Evolutionary conservation across 2,113 vertebrate species (phyloP).

Genomic region (cattle (Bos taurus)): DNA sequence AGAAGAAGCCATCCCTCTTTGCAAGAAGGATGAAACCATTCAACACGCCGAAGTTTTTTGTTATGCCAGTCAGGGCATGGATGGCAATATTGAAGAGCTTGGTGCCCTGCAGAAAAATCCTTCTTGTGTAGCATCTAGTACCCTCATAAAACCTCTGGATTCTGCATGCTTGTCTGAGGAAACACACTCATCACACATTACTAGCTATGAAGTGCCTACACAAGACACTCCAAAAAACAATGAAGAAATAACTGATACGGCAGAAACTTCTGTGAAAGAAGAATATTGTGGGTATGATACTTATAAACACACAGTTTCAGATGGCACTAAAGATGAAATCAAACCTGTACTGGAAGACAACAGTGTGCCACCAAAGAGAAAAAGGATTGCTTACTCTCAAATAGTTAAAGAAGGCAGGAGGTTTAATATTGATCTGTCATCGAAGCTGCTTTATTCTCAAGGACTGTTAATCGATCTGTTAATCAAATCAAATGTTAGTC

Average conservation of each 20-base stretch:
- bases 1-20: constrained; percentile 43
- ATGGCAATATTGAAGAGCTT: constrained; percentile 77
- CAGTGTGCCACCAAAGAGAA: constrained; percentile 71
- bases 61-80: constrained; percentile 81
- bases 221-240: not conserved
- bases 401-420: constrained; percentile 90
- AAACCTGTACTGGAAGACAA: not conserved
- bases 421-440: constrained; percentile 96
- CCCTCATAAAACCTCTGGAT: not conserved
- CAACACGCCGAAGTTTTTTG: constrained; percentile 86
- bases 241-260: not conserved
- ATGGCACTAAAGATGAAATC: not conserved
- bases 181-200: accelerated
- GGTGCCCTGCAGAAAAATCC: constrained; percentile 64
- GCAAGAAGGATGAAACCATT: constrained; percentile 48
- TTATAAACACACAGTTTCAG: not conserved
- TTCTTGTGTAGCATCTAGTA: not conserved
- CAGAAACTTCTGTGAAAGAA: constrained; percentile 53
- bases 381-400: constrained; percentile 82
- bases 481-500: constrained; percentile 96
- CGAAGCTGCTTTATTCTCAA: constrained; percentile 93
- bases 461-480: constrained; percentile 94
- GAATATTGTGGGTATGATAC: not conserved
- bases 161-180: not conserved
- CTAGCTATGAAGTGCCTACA: not conserved